Evolutionary conservation across 2,888 invertebrate genomes (phyloP).

Genomic region (Thereva unica): DNA sequence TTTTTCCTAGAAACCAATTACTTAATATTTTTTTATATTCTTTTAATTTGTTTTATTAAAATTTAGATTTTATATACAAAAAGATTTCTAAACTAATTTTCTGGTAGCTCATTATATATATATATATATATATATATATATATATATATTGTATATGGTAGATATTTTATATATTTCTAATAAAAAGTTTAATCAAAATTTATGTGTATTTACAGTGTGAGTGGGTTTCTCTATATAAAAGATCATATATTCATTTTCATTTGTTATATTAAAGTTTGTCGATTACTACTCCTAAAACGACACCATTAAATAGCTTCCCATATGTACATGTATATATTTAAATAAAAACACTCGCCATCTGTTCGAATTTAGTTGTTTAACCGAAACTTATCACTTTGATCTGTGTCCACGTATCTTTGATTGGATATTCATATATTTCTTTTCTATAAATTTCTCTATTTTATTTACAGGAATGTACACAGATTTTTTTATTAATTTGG

Average conservation of each 20-base stretch:
- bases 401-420: neutral
- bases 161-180: conserved; percentile 12
- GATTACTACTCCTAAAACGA: too few relatives aligned
- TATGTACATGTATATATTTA: too few relatives aligned
- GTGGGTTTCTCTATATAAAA: too few relatives aligned
- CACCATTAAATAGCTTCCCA: too few relatives aligned
- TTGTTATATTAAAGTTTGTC: too few relatives aligned
- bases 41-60: conserved; percentile 6
- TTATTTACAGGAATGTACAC: conserved; percentile 15
- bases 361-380: too few relatives aligned
- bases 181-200: conserved; percentile 19
- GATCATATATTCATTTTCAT: too few relatives aligned
- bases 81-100: conserved; percentile 27
- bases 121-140: conserved; percentile 22
- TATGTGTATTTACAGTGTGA: neutral
- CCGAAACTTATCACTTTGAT: conserved; percentile 2
- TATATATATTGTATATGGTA: too few relatives aligned
- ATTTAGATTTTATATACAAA: conserved; percentile 28
- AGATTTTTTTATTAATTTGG: conserved; percentile 7
- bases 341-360: too few relatives aligned
- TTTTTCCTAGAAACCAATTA: conserved; percentile 32
- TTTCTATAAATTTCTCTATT: neutral
- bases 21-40: conserved; percentile 12
- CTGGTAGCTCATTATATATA: conserved; percentile 5
- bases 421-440: too few relatives aligned